A percentile compares a stretch with the other conserved stretches of the same genome.
phyloP scores from a whole-genome alignment of 2,113 vertebrate genomes.

The Sitta europaea region DNA sequence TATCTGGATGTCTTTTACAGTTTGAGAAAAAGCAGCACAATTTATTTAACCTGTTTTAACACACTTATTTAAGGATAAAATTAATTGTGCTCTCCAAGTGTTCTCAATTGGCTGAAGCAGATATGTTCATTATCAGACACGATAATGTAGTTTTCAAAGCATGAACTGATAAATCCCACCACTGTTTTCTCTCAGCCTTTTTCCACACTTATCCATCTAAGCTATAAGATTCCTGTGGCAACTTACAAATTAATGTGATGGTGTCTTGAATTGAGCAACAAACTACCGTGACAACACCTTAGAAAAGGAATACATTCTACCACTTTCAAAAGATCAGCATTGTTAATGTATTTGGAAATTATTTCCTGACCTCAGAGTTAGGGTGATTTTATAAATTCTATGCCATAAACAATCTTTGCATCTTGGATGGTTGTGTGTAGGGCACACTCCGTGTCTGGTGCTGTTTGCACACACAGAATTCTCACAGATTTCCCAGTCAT shows the following conservation, averaged over 20 bases:
- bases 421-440: not conserved
- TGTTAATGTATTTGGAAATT: not conserved
- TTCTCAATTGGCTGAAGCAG: not conserved
- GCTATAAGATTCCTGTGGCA: not conserved
- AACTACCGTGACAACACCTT: not conserved
- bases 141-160: not conserved
- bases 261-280: not conserved
- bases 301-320: not conserved
- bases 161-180: not conserved
- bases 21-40: not conserved
- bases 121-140: fast-evolving
- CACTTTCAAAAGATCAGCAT: not conserved
- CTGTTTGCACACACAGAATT: not conserved
- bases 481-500: not conserved
- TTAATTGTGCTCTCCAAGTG: not conserved
- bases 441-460: fast-evolving
- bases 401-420: not conserved
- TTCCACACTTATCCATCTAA: not conserved
- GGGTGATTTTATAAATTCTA: not conserved
- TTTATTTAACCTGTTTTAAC: not conserved
- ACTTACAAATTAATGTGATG: not conserved
- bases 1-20: not conserved
- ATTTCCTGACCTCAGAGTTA: not conserved
- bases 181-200: not conserved
- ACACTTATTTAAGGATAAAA: not conserved